Percentiles rank a stretch among this genome's conserved stretches.
phyloP scores from a whole-genome alignment of 1,140 invertebrate species.

The Zaprionus ghesquierei region DNA sequence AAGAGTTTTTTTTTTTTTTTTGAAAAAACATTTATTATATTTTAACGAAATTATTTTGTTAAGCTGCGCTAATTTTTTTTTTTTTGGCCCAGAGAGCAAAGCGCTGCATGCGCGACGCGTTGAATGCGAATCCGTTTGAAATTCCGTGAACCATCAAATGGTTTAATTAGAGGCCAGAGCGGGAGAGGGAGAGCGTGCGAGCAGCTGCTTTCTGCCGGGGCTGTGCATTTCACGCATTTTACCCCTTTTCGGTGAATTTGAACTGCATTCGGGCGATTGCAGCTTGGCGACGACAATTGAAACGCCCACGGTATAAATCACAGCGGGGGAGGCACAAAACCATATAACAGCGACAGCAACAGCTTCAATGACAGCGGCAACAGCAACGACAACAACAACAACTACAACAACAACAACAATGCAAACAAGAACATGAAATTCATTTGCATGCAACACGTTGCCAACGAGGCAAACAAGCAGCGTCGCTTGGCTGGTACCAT shows the following conservation, averaged over 20 bases:
- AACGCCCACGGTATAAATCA: conserved; percentile 42
- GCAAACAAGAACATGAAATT: conserved; percentile 51
- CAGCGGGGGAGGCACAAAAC: conserved; percentile 9
- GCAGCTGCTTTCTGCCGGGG: neutral
- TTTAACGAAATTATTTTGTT: neutral
- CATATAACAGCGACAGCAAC: conserved; percentile 41
- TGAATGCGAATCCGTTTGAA: neutral
- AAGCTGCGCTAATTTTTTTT: neutral
- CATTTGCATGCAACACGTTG: conserved; percentile 79
- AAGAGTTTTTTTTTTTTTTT: no score
- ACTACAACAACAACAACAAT: neutral
- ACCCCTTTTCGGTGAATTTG: neutral
- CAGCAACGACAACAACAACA: neutral
- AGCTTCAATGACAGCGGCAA: conserved; percentile 7
- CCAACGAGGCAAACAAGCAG: conserved; percentile 50
- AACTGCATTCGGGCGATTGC: conserved; percentile 9
- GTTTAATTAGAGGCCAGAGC: conserved; percentile 10
- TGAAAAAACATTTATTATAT: neutral
- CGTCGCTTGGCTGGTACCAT: neutral
- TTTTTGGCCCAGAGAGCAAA: neutral
- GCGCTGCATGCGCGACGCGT: neutral
- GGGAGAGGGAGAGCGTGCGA: neutral
- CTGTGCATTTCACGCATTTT: neutral
- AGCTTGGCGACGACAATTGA: conserved; percentile 31
- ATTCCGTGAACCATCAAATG: conserved; percentile 9